Evolutionary conservation across 2,888 invertebrate genomes (phyloP).

Genomic region (Glyphotaelius pellucidus): DNA sequence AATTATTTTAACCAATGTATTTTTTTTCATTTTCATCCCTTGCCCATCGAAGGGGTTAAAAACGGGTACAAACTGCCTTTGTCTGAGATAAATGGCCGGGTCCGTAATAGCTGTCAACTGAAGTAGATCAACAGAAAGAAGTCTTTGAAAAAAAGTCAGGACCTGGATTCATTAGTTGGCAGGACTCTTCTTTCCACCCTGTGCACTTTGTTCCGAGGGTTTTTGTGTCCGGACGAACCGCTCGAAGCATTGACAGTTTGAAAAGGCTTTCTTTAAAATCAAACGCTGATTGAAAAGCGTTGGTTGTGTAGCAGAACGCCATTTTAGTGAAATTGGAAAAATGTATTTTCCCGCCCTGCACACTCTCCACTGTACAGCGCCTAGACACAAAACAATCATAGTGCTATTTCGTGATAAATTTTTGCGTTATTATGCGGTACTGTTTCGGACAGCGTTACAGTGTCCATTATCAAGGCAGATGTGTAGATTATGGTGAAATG

Average conservation of each 20-base stretch:
- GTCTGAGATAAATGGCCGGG: slow-evolving; percentile 28
- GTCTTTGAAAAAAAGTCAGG: slow-evolving; percentile 43
- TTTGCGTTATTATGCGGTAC: too few relatives aligned
- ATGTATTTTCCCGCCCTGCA: neutral
- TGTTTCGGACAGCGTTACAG: too few relatives aligned
- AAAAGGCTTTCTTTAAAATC: slow-evolving; percentile 15
- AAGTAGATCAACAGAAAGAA: slow-evolving; percentile 63
- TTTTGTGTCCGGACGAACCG: slow-evolving; percentile 21
- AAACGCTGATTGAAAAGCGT: neutral
- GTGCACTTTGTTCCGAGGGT: slow-evolving; percentile 22
- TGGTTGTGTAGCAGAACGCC: neutral
- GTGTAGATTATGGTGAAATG: too few relatives aligned
- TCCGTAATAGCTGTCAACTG: slow-evolving; percentile 64
- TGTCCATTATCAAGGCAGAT: too few relatives aligned
- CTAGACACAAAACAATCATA: neutral
- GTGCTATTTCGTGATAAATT: too few relatives aligned
- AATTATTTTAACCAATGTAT: too few relatives aligned
- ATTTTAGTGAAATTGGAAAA: neutral
- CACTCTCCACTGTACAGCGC: neutral
- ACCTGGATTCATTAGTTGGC: slow-evolving; percentile 52
- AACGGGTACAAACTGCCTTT: neutral
- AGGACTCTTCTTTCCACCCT: slow-evolving; percentile 8
- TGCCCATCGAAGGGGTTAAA: neutral
- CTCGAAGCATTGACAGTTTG: slow-evolving; percentile 18
- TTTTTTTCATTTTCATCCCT: neutral